Base-by-base conservation (phyloP, 2,113 vertebrate genomes). In the Gavialis gangeticus region DNA sequence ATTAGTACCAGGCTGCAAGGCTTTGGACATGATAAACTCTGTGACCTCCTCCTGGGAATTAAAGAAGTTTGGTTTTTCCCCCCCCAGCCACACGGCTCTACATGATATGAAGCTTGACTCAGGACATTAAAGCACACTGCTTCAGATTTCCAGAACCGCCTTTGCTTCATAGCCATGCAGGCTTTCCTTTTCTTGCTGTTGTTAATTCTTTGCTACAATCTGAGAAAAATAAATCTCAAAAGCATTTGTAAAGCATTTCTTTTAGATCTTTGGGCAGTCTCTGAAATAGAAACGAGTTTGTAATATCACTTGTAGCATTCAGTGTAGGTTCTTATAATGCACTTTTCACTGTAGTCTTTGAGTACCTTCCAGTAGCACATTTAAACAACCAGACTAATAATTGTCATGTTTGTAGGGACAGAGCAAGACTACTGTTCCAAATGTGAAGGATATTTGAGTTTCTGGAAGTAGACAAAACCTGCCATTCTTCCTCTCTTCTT, bases 21-120 rank as follows among this genome's bases (percentile, higher is more conserved):
- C 93, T 96, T 96, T 91, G 82, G 93, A 91, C 64, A 4, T 18
- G 56, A 92, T 89, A 93, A 96, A 93, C 92, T 89, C 79, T 89
- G 57, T 95, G 90, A 96, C 89, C 92, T 93, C 77, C 77, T 83
- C 58, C 4, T 75, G 27, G 66, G 60, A 95, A 95, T 92, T 77
- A 94, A 95, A 96, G 86, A 28, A 76, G 12, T 96, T 95, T 7
- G 19, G 30, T 77, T 25, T 4, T 12, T 30, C 17, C 7, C 37
- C 7, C 3, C 2, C 60, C 12, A 4, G 1, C 1, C 24, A 63
- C 78, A 30, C 54, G 85, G 77, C 67, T 85, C 63, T 62, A 92
- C 91, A 82, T 71, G 75, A 90, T 90, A 87, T 2, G 22, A 71
- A 81, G 67, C 79, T 95, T 92, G 84, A 81, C 73, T 91, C 76